Evolutionary conservation across 2,888 invertebrate genomes (phyloP), one percentile per base, ranked within the genome.

Genomic region (Fragum sueziense): DNA sequence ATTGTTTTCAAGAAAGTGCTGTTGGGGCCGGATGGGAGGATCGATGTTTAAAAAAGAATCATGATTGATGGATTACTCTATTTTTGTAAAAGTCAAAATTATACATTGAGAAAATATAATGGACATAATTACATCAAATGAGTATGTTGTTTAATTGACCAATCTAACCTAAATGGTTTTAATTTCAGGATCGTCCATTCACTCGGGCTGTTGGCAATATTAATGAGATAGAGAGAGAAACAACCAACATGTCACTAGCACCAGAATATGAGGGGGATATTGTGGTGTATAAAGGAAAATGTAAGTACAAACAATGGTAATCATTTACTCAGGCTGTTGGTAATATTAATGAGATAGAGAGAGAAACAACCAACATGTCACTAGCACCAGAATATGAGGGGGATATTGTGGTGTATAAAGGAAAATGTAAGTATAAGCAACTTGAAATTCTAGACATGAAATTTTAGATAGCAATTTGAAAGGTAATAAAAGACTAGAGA

Each of bases 241-340:
- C 79, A n/a, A 85, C 87, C 0, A 79, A 77, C 4, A 70, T 68
- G 7, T 73, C 82, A 9, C 80, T 81, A 17, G 71, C 82, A 4
- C 87, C 87, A 17, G 87, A 82, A 27, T 86, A 84, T 75, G 90
- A 88, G 54, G 90, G 90, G 17, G 88, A 91, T 85, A 84, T 89
- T 27, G 73, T 89, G 47, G 89, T 90, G 52, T 90, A 88, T 77
- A 89, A 86, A 77, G 88, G 90, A 31, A 87, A 84, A 83, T 83
- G 90, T 91, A 84, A 88, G 89, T 84, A n/a, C n/a, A n/a, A n/a
- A n/a, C n/a, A n/a, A n/a, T n/a, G n/a, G n/a, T n/a, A n/a, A n/a
- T n/a, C 91, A 57, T 90, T 91, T 79, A 91, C 91, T 22, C 80
- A 89, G 76, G 91, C 90, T 57, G 88, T 87, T 37, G 89, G 90